Conservation (phyloP, 2,888 invertebrate genomes). For the Nephrotoma appendiculata region DNA sequence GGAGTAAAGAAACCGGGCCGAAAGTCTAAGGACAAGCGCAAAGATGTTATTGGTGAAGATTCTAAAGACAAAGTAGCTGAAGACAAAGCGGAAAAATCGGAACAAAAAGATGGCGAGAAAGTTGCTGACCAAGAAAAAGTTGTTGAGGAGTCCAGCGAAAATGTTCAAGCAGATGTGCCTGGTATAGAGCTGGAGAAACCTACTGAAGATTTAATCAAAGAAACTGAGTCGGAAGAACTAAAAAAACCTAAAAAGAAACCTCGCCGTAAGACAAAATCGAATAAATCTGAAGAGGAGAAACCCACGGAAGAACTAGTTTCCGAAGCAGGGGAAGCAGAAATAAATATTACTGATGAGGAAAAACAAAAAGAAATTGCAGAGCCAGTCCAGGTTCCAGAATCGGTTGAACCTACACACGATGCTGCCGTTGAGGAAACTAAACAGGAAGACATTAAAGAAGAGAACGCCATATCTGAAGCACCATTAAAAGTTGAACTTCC, state of each 20-base stretch:
- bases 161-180: not conserved
- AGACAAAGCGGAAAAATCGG: too few species aligned
- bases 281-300: not conserved
- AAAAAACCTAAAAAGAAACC: constrained; percentile 16
- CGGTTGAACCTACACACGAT: too few species aligned
- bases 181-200: not conserved
- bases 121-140: too few species aligned
- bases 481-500: too few species aligned
- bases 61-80: not conserved
- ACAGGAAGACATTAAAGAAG: too few species aligned
- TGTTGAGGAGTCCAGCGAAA: not conserved
- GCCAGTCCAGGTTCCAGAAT: too few species aligned
- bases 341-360: too few species aligned
- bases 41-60: not conserved
- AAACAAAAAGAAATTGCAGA: too few species aligned
- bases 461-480: too few species aligned
- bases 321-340: too few species aligned
- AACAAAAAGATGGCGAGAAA: too few species aligned
- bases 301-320: not conserved
- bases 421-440: too few species aligned
- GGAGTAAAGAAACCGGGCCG: not conserved
- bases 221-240: constrained; percentile 12
- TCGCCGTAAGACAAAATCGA: constrained; percentile 7
- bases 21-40: not conserved
- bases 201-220: not conserved